These are phyloP conservation scores for Lytechinus variegatus DNA, from an alignment of 35 echinoderm and acorn worm genomes.

Conservation along the genomic window DNA sequence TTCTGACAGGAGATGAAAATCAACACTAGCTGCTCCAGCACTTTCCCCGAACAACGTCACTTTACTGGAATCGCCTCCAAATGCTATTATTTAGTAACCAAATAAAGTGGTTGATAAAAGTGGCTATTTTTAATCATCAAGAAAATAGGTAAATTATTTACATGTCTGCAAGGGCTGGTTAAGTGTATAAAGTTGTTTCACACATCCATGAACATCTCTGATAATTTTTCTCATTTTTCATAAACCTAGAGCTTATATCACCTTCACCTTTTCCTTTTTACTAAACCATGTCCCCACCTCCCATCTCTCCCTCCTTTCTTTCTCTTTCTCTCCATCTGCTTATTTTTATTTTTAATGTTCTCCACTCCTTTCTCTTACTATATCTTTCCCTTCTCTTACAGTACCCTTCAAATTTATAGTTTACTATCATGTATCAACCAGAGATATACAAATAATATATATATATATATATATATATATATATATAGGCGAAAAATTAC, in stretches of 20 bases:
- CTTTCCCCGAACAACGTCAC: conserved; percentile 78
- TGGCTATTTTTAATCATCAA: neutral
- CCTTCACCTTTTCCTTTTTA: neutral
- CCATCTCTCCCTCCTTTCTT: neutral
- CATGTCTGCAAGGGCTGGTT: neutral
- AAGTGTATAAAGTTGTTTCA: neutral
- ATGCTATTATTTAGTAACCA: conserved; percentile 45
- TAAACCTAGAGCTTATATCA: neutral
- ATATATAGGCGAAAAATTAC: too few relatives aligned
- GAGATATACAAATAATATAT: too few relatives aligned
- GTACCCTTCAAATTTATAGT: neutral
- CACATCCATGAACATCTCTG: neutral
- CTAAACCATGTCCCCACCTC: too few relatives aligned
- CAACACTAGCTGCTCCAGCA: conserved; percentile 75
- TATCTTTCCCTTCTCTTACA: neutral
- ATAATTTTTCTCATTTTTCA: neutral
- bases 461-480: too few relatives aligned
- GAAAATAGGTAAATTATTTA: neutral
- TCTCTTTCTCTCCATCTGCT: neutral
- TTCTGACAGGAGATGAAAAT: conserved; percentile 65
- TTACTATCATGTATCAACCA: too few relatives aligned
- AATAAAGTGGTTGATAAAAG: neutral
- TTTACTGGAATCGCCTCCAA: conserved; percentile 72
- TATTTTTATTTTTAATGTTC: too few relatives aligned
- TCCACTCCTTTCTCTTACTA: too few relatives aligned